Percentiles rank a stretch among this genome's conserved stretches.
phyloP scores from a whole-genome alignment of 1,140 invertebrate genomes.

The Akabosia matsudoensis region DNA sequence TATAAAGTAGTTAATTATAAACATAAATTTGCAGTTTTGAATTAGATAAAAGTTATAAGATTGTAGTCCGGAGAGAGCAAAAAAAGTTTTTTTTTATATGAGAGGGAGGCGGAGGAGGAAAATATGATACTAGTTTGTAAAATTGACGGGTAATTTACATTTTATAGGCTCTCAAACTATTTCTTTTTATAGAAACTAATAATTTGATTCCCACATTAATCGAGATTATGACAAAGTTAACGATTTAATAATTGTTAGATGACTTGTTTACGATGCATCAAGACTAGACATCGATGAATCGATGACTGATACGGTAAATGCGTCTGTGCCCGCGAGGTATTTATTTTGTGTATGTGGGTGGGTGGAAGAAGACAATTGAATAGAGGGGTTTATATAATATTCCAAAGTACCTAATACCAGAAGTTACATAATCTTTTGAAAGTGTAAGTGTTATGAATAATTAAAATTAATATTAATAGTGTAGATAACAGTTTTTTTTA shows the following conservation, averaged over 20 bases:
- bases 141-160: neutral
- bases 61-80: neutral
- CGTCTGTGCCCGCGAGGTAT: no score
- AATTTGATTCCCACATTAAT: constrained; percentile 3
- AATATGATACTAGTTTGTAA: neutral
- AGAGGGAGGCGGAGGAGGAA: neutral
- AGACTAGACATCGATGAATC: neutral
- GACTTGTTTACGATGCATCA: neutral
- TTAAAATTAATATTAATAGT: no score
- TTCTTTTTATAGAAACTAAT: neutral
- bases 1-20: neutral
- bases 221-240: constrained; percentile 10
- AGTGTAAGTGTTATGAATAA: no score
- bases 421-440: no score
- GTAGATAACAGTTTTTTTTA: no score
- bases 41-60: neutral
- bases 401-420: no score
- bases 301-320: neutral
- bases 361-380: no score
- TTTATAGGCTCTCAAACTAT: neutral
- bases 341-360: no score
- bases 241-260: neutral
- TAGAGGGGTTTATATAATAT: no score
- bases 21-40: neutral
- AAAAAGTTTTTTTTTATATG: neutral